These are phyloP conservation scores for Nipponia nippon DNA, from an alignment of 2,113 vertebrate genomes.

Conservation along the genomic window DNA sequence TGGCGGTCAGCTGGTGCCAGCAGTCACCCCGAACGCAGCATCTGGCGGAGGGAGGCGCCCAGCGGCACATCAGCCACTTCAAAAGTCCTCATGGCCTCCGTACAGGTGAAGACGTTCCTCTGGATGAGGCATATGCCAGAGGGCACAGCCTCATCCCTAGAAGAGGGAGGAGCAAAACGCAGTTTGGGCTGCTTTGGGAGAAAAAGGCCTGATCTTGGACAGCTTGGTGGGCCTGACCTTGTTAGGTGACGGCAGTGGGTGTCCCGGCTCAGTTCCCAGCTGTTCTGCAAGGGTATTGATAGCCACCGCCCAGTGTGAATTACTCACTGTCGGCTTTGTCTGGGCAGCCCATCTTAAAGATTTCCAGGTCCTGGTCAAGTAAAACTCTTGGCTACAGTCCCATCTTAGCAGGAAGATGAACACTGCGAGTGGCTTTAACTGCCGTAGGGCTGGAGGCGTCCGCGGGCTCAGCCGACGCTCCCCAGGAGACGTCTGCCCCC, in stretches of 20 bases:
- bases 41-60: not conserved
- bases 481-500: not conserved
- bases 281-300: not conserved
- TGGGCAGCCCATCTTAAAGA: not conserved
- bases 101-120: not conserved
- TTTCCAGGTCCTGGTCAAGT: not conserved
- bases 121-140: rapidly evolving
- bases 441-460: not conserved
- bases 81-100: rapidly evolving
- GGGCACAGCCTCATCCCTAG: not conserved
- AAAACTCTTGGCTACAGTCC: not conserved
- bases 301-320: not conserved
- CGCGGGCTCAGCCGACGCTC: not conserved
- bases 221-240: not conserved
- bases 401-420: not conserved
- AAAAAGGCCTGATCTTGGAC: not conserved
- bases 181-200: not conserved
- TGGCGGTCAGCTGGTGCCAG: not conserved
- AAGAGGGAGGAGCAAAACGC: not conserved
- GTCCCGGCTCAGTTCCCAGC: not conserved
- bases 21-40: not conserved
- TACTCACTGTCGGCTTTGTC: not conserved
- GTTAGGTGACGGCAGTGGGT: not conserved
- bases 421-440: not conserved
- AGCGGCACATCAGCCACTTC: rapidly evolving